Percentiles rank a stretch among this genome's conserved stretches.
Conservation (phyloP, 2,888 invertebrate genomes). For the Mesoligia furuncula region DNA sequence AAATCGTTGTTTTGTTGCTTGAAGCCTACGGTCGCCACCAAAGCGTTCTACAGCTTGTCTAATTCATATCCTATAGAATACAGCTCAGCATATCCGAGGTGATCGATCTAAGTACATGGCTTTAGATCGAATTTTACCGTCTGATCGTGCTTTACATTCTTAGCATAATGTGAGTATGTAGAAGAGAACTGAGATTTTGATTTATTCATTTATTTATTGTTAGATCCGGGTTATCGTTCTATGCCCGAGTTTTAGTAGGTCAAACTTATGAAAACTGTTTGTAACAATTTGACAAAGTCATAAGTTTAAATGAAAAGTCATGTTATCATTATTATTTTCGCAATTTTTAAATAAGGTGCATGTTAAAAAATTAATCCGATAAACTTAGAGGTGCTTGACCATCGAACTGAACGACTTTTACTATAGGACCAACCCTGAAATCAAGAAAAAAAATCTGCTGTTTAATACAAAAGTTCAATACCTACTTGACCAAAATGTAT, state of each 20-base stretch:
- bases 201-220: too few relatives aligned
- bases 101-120: constrained; percentile 15
- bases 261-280: background rate
- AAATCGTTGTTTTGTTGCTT: background rate
- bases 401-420: too few relatives aligned
- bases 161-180: background rate
- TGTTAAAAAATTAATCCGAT: too few relatives aligned
- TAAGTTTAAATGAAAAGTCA: background rate
- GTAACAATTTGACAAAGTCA: background rate
- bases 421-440: too few relatives aligned
- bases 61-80: constrained; percentile 19
- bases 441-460: too few relatives aligned
- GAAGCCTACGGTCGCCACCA: background rate
- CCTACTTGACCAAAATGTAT: too few relatives aligned
- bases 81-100: constrained; percentile 11
- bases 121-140: constrained; percentile 11
- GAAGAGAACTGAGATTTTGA: background rate
- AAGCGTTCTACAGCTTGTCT: background rate
- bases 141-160: constrained; percentile 4
- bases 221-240: background rate
- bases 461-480: too few relatives aligned
- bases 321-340: too few relatives aligned
- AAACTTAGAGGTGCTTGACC: too few relatives aligned
- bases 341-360: background rate
- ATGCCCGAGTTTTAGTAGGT: too few relatives aligned